Evolutionary conservation across 1,140 invertebrate species (phyloP), one percentile per base, ranked within the genome.

Genomic region (Trichonephila clavipes): DNA sequence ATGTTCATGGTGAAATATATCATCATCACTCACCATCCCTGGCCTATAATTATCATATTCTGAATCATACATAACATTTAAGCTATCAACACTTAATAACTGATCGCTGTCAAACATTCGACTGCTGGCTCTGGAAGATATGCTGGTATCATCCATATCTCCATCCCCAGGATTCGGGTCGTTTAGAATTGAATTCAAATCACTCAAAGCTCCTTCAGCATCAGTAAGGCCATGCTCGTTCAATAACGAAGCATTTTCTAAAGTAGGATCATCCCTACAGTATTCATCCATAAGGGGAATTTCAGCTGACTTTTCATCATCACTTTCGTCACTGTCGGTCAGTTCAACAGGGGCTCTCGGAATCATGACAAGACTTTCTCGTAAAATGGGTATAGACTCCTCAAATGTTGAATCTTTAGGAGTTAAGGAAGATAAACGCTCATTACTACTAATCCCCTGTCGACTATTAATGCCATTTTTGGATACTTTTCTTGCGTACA

Each of bases 191-290:
- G 98, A 98, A 96, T 98, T 98, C 44, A 98, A 97, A 95, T 98
- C 98, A 95, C 97, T 98, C 77, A 98, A 96, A 12, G 97, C 97
- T 85, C 97, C 98, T 96, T 98, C 98, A 12, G 97, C 97, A 96
- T 98, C 98, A 12, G 97, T 98, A 34, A 98, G 96, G n/a, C 97
- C 98, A 66, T 97, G 97, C 96, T 98, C 98, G 96, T 98, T 98
- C 21, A 98, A 95, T 96, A 98, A 97, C 44, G 97, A 98, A 14
- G 98, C 97, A 96, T 98, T 98, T 95, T 98, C 98, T 14, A 98
- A 96, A 21, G 97, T 97, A 1, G 97, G 97, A 96, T 98, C 98
- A 95, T 98, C 97, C 1, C 97, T 98, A 19, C 95, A 96, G 96
- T 10, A 94, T 97, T 98, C 97, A 97, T 98, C 95, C 98, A 98